A percentile compares a stretch with the other conserved stretches of the same genome.
These are phyloP conservation scores for Gari tellinella DNA, from an alignment of 2,888 invertebrate genomes.

Conservation along the genomic window DNA sequence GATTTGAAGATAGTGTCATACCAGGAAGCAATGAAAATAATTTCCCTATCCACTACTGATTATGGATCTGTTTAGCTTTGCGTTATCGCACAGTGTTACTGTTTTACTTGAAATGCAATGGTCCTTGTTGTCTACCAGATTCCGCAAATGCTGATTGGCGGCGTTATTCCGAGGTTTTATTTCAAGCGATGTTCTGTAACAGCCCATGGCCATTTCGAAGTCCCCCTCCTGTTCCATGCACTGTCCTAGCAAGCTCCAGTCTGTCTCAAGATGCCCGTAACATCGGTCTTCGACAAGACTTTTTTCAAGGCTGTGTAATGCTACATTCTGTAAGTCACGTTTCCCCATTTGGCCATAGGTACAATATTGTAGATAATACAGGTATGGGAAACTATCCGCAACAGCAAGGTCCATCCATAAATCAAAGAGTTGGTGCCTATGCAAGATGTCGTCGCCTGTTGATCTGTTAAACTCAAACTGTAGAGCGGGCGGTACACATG, in stretches of 20 bases:
- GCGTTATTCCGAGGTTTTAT: conserved; percentile 17
- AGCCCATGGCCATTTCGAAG: conserved; percentile 4
- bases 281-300: not conserved
- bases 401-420: conserved; percentile 15
- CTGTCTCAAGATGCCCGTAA: conserved; percentile 15
- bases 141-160: conserved; percentile 11
- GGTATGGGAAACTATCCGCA: conserved; percentile 18
- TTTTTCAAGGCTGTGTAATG: not conserved
- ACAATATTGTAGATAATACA: conserved; percentile 24
- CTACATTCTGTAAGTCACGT: not conserved
- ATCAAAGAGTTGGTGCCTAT: not conserved
- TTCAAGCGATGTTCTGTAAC: conserved; percentile 10
- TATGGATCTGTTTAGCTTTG: no score
- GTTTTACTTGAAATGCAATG: no score
- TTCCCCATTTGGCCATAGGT: conserved; percentile 17
- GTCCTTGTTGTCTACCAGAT: no score
- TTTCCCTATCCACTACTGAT: no score
- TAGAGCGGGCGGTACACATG: conserved; percentile 2
- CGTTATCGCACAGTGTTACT: no score
- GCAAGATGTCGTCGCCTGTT: not conserved
- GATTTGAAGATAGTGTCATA: no score
- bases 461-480: conserved; percentile 9
- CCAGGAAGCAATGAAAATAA: no score
- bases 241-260: conserved; percentile 14
- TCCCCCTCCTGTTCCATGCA: conserved; percentile 14